Base-by-base conservation (phyloP, 2,797 vertebrate species). In the Pseudomugil gertrudae region DNA sequence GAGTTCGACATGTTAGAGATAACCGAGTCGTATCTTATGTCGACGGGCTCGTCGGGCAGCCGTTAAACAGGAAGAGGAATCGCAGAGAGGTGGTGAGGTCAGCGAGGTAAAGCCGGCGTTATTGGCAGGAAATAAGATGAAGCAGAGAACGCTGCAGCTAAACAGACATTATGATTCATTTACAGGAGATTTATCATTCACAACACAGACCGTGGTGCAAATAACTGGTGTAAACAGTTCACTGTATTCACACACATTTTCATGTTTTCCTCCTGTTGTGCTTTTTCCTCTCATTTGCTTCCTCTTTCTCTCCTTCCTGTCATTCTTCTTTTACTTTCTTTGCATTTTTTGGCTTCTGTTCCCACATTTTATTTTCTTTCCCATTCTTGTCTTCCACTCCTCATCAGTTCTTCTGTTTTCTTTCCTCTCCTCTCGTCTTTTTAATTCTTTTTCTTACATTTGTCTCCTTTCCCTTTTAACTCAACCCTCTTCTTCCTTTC, bases 101-200 rank as follows among this genome's bases (percentile, higher is more conserved):
- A 81, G 78, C 35, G 19, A 78, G 78, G 83, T 9, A 65, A 51
- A 51, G 75, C 71, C 72, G 19, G 55, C 14, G 53, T 85, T 86
- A 87, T 87, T 76, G 89, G 80, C 81, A 84, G 86, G 85, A 89
- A 89, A 90, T 83, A 61, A 80, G 79, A 79, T 23, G 69, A 70
- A 81, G 76, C 78, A 47, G 79, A 65, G 72, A 35, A 15, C 58
- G 60, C 78, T 76, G 17, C 68, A 36, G 79, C 82, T 80, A 84
- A 90, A 90, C 84, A 83, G 82, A 65, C 80, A 83, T 89, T 84
- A 92, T 77, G 79, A 78, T 87, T 89, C 76, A 84, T 86, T 89
- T 82, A 88, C 84, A 75, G 82, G 69, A 81, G 77, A 52, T 87
- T 91, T 86, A 82, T 87, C 74, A 88, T 87, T 87, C 88, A 80